Base-by-base conservation (phyloP, 2,113 vertebrate genomes). In the Argyrosomus japonicus region DNA sequence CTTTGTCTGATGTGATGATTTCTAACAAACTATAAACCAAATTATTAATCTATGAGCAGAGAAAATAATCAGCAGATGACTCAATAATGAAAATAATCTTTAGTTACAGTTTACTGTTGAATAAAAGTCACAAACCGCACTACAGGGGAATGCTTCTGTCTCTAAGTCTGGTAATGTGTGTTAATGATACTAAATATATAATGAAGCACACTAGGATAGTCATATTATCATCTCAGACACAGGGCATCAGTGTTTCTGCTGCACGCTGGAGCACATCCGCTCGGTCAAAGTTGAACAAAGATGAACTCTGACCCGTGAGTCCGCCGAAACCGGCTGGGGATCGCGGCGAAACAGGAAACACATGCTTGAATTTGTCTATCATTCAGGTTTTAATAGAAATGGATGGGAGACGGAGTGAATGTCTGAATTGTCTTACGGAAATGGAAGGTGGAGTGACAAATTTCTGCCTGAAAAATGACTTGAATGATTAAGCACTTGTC, bases 301-400 rank as follows among this genome's bases (percentile, higher is more conserved):
- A 14, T 47, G 14, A 47, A 47, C 45, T 15, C 45, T 14, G 45
- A 47, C 45, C 13, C 1, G 13, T 47, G 13, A 47, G 11, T 45
- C 43, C 2, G 8, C 43, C 12, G 12, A 13, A 45, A 13, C 32
- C 43, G 45, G 11, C 45, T 47, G 45, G 13, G 14, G 45, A 21
- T 63, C 14, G 19, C 53, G 25, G 19, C 13, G 6, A 12, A 70
- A 47, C 60, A 67, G 71, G 74, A 79, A 84, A 63, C 27, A n/a
- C 27, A 48, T 68, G 48, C 25, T 62, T 61, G 47, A 68, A 1
- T 62, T 36, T 32, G 13, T 47, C 0, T 9, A 10, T 58, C 21
- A 32, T 29, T 32, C 25, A 0, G 4, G 14, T 5, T 47, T 57
- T 8, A 56, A 18, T 14, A 50, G 40, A 77, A 58, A 40, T 2